phyloP scores from a whole-genome alignment of 2,888 invertebrate genomes.

The Cremastinae sp. region DNA sequence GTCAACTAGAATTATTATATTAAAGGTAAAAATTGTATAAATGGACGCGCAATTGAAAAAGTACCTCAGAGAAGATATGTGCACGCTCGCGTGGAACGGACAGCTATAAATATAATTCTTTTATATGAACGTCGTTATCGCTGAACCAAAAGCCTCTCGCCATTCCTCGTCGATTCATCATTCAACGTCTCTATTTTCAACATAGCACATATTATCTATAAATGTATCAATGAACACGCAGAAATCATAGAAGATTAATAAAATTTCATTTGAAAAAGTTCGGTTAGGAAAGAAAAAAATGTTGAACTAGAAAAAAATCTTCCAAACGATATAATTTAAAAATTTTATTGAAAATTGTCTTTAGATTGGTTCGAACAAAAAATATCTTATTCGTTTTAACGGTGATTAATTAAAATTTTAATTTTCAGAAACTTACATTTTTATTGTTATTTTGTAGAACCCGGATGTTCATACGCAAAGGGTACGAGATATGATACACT shows the following conservation, averaged over 20 bases:
- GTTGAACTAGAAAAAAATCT: too few species aligned
- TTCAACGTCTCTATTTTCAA: constrained; percentile 44
- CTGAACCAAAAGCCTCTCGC: constrained; percentile 50
- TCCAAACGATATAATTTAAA: too few species aligned
- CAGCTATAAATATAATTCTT: constrained; percentile 65
- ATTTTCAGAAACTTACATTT: too few species aligned
- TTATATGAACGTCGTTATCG: constrained; percentile 61
- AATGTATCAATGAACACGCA: background rate
- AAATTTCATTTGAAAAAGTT: too few species aligned
- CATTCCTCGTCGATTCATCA: constrained; percentile 57
- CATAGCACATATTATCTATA: constrained; percentile 5
- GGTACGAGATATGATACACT: too few species aligned
- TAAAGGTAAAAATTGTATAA: constrained; percentile 58
- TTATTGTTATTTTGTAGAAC: too few species aligned
- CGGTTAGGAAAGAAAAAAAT: too few species aligned
- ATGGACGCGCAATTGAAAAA: constrained; percentile 15
- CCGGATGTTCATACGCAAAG: too few species aligned
- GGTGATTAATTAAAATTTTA: background rate
- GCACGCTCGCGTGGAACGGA: constrained; percentile 57
- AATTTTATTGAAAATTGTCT: too few species aligned
- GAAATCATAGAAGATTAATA: background rate
- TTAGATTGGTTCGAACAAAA: too few species aligned
- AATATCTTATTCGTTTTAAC: too few species aligned
- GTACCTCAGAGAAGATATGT: constrained; percentile 37
- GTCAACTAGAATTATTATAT: constrained; percentile 33